Conservation (phyloP, 2,113 vertebrate species). For the Oryzias woworae region DNA sequence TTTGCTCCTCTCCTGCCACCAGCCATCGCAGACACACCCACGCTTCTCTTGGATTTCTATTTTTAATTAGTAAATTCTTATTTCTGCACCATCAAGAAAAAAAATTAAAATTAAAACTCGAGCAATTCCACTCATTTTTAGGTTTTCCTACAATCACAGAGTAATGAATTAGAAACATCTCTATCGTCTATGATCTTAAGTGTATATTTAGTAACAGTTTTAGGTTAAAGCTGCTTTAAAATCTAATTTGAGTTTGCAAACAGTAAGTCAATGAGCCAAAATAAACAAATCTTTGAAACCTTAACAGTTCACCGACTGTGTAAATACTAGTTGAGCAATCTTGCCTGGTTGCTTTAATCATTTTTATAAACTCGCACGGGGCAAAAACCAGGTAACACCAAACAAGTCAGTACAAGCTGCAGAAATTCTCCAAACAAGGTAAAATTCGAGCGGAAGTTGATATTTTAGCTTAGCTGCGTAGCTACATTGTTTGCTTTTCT, state of each 20-base stretch:
- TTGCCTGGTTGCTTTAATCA: neutral
- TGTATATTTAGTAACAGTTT: no score
- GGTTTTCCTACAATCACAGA: no score
- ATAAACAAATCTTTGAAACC: constrained; percentile 3
- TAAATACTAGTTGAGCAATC: neutral
- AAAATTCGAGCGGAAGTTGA: constrained; percentile 58
- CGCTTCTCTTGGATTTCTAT: constrained; percentile 9
- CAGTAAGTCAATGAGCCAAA: constrained; percentile 1
- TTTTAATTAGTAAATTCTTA: constrained; percentile 7
- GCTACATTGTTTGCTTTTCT: constrained; percentile 4
- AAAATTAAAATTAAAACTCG: no score
- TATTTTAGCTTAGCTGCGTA: constrained; percentile 18
- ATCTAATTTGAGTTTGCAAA: neutral
- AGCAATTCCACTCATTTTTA: no score
- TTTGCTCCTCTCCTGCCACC: constrained; percentile 95
- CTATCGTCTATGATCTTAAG: no score
- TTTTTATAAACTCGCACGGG: neutral
- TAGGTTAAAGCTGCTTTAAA: no score
- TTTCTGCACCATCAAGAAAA: constrained; percentile 2
- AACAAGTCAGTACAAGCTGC: constrained; percentile 11
- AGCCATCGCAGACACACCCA: constrained; percentile 79
- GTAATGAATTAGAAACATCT: no score
- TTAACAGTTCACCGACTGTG: neutral
- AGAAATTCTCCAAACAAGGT: constrained; percentile 10
- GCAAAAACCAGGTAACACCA: no score